phyloP scores from a whole-genome alignment of 1,140 invertebrate genomes.

The Palaemon carinicauda region DNA sequence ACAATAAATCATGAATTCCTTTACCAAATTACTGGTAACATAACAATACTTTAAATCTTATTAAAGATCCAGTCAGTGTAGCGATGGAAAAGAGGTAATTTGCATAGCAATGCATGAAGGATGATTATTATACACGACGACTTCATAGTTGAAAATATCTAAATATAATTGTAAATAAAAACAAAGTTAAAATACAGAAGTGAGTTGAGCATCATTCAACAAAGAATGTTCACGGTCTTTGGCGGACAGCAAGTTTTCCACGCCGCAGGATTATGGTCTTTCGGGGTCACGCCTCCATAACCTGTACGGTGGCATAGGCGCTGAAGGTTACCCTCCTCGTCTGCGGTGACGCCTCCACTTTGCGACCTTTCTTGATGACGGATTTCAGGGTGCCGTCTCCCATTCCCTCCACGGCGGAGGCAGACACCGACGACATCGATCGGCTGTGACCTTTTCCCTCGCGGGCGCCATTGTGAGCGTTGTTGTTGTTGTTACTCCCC shows the following conservation, averaged over 20 bases:
- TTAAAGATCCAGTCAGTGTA: no score
- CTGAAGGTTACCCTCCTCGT: slow-evolving; percentile 58
- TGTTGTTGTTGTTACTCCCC: neutral
- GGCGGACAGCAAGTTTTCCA: neutral
- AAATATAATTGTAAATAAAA: no score
- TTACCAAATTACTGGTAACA: no score
- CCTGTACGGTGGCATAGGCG: slow-evolving; percentile 59
- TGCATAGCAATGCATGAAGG: no score
- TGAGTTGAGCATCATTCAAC: neutral
- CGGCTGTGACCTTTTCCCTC: slow-evolving; percentile 30
- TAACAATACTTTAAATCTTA: no score
- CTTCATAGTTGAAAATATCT: no score
- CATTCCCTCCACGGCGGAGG: neutral
- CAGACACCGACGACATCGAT: neutral
- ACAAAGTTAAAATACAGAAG: neutral
- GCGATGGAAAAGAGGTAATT: no score
- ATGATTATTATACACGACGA: no score
- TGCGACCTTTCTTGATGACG: slow-evolving; percentile 58
- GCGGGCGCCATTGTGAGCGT: neutral
- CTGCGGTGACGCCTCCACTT: slow-evolving; percentile 32
- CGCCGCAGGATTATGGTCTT: neutral
- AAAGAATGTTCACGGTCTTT: neutral
- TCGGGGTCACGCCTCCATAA: slow-evolving; percentile 56
- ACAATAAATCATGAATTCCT: no score
- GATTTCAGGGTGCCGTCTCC: slow-evolving; percentile 35